Evolutionary conservation across 2,113 vertebrate species (phyloP), one percentile per base, ranked within the genome.

Genomic region (Phrynocephalus versicolor): DNA sequence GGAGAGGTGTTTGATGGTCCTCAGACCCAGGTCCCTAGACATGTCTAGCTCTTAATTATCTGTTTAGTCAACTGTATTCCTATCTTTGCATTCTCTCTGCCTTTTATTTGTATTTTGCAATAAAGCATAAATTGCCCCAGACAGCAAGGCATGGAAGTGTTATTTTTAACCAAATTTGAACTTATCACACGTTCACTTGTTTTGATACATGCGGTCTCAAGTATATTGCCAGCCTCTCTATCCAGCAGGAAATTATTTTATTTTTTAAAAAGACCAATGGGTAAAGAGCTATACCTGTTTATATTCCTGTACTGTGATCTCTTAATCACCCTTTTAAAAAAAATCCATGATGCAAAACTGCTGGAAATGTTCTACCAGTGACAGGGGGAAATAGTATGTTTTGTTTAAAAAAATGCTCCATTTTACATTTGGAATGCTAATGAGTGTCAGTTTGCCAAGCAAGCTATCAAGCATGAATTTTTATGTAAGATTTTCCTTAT

Each of bases 311-410:
- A 58, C 92, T 62, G 62, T 82, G 69, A 14, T 55, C 35, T 37
- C 37, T 15, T 88, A 70, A 57, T 30, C 18, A 90, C 81, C 10
- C 67, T 75, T 35, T 70, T 30, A 87, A 21, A 64, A 67, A 78
- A 81, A 75, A 88, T 88, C 77, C 70, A 3, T 81, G 80, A 37
- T 76, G 69, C 76, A 3, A 4, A 79, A 13, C 15, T 60, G 16
- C 57, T 91, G 80, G 72, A 88, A 89, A 89, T 81, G 51, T 3
- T 33, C 88, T 85, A 51, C 75, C 85, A 85, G 58, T n/a, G 79
- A 88, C 74, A 85, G 30, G 33, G 82, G 30, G 72, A 39, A 85
- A 30, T 27, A 33, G 30, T 85, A 23, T 51, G 67, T 60, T 87
- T 87, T 86, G 6, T 71, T 19, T 19, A 16, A 15, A 71, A 64